These are phyloP conservation scores for Trichopria drosophilae DNA, from an alignment of 2,888 invertebrate genomes.

Conservation along the genomic window DNA sequence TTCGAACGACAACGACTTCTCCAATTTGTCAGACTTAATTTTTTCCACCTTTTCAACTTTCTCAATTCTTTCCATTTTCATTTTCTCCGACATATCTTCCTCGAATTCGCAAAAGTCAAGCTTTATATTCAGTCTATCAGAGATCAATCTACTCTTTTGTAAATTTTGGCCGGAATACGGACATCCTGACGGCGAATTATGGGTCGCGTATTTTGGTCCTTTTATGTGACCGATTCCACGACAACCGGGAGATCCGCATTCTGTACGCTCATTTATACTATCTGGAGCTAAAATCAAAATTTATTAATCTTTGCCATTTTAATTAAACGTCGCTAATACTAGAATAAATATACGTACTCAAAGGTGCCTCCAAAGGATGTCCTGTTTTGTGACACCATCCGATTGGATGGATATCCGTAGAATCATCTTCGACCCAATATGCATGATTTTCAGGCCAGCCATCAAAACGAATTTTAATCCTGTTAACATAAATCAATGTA, in stretches of 20 bases:
- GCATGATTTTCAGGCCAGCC: slow-evolving; percentile 85
- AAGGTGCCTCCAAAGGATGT: slow-evolving; percentile 83
- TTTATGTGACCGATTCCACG: slow-evolving; percentile 86
- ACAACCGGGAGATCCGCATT: slow-evolving; percentile 85
- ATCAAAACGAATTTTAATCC: slow-evolving; percentile 74
- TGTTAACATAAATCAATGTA: slow-evolving; percentile 21
- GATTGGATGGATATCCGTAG: slow-evolving; percentile 85
- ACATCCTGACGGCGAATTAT: slow-evolving; percentile 73
- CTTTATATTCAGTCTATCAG: slow-evolving; percentile 61
- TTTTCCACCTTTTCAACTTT: slow-evolving; percentile 48
- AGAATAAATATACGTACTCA: slow-evolving; percentile 63
- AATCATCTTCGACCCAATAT: slow-evolving; percentile 90
- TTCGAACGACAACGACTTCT: slow-evolving; percentile 41
- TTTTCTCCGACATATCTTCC: slow-evolving; percentile 47
- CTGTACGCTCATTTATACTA: slow-evolving; percentile 65
- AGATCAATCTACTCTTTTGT: slow-evolving; percentile 57
- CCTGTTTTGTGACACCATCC: slow-evolving; percentile 90
- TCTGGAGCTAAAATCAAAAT: slow-evolving; percentile 63
- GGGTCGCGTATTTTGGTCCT: slow-evolving; percentile 75
- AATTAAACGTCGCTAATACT: no score
- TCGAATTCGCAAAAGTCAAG: slow-evolving; percentile 55
- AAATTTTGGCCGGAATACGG: slow-evolving; percentile 71
- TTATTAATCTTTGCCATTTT: no score
- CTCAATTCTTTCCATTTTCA: no score
- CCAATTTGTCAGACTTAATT: slow-evolving; percentile 47